Evolutionary conservation across 2,113 vertebrate species (phyloP).

Genomic region (Pterophyllum scalare): DNA sequence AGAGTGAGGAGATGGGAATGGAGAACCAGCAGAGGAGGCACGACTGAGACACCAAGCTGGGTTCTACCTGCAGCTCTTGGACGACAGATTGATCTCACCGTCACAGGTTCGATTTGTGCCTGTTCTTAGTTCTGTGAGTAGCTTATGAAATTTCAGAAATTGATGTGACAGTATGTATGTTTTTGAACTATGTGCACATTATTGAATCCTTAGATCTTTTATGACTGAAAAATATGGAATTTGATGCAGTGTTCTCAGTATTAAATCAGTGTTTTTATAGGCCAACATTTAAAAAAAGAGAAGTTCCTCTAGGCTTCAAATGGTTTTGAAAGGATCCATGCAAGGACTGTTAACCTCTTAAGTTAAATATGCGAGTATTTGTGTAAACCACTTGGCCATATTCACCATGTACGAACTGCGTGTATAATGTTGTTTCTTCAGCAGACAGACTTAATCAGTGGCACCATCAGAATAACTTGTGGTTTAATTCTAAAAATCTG

Average conservation of each 20-base stretch:
- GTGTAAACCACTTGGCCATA: not conserved
- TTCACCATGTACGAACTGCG: slow-evolving; percentile 1
- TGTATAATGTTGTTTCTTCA: slow-evolving; percentile 29
- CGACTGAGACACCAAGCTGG: slow-evolving; percentile 41
- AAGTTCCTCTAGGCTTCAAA: not conserved
- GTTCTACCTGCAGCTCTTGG: slow-evolving; percentile 4
- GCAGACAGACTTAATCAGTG: slow-evolving; percentile 49
- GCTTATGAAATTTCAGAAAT: not conserved
- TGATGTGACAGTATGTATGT: not conserved
- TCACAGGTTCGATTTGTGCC: slow-evolving; percentile 49
- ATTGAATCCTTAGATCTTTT: not conserved
- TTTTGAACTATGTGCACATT: fast-evolving
- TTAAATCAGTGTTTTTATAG: no score
- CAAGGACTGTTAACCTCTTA: not conserved
- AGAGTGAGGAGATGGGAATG: slow-evolving; percentile 57
- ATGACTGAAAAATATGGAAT: not conserved
- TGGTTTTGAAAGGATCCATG: not conserved
- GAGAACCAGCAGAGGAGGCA: slow-evolving; percentile 44
- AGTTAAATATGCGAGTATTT: not conserved
- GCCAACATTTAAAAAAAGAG: no score
- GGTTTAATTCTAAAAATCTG: slow-evolving; percentile 32
- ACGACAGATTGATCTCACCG: slow-evolving; percentile 32
- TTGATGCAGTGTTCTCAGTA: no score
- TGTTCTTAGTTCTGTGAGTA: not conserved
- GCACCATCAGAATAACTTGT: slow-evolving; percentile 36